phyloP scores from a whole-genome alignment of 64 coral and sea anemone species.

The Acropora yongei region DNA sequence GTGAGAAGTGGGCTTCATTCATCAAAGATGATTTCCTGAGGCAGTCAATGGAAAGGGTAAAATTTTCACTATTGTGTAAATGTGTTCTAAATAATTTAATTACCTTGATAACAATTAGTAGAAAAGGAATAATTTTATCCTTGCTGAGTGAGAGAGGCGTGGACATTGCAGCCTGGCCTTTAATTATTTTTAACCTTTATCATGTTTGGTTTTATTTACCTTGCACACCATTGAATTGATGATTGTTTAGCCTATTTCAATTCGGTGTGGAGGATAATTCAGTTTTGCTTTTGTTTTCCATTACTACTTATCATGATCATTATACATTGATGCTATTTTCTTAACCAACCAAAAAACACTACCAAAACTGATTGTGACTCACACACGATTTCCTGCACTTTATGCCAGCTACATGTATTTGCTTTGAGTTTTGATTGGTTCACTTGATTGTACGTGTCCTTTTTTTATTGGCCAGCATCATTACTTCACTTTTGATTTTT shows the following conservation, averaged over 20 bases:
- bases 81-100: no score
- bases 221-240: no score
- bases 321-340: background rate
- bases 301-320: background rate
- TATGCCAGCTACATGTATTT: slow-evolving; percentile 10
- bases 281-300: background rate
- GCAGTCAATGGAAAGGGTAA: slow-evolving; percentile 61
- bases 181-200: background rate
- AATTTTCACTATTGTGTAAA: background rate
- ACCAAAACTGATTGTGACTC: background rate
- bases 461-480: background rate
- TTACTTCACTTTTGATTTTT: background rate
- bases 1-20: slow-evolving; percentile 39
- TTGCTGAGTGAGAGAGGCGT: background rate
- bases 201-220: background rate
- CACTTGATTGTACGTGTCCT: background rate
- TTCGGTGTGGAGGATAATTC: no score
- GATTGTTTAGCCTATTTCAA: no score
- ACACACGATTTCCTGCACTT: background rate
- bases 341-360: background rate
- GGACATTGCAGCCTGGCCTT: slow-evolving; percentile 5
- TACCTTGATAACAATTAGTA: background rate
- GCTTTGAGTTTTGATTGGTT: slow-evolving; percentile 16
- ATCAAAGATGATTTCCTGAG: slow-evolving; percentile 52
- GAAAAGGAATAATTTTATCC: background rate